Evolutionary conservation across 2,888 invertebrate species (phyloP), one percentile per base, ranked within the genome.

Genomic region (Zhuqinia jingwanae): DNA sequence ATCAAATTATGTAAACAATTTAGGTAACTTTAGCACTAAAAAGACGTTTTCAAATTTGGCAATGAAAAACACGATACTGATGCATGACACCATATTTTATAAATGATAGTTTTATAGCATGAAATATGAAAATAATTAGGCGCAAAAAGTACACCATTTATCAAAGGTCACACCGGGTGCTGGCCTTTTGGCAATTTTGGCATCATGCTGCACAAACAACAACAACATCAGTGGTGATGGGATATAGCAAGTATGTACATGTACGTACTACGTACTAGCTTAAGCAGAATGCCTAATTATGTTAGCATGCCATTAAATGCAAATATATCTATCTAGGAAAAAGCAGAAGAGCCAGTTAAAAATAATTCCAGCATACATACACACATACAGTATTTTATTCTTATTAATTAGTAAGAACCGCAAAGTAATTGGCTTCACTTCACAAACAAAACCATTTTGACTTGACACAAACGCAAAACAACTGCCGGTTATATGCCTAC

Each of bases 291-390:
- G 6, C 53, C 20, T 75, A 75, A 75, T 75, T 53, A 75, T 36
- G 3, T 36, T 75, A 53, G 75, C 75, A 36, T 56, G 75, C 56
- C 22, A 20, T 27, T 70, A 10, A 5, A 65, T 25, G 6, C 0
- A 17, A 36, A 70, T 47, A n/a, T n/a, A 45, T 65, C 1, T 25
- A 70, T 13, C 45, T 20, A 20, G 36, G 36, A 75, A 56, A 75
- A 75, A 53, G 75, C 6, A 75, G 56, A 75, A 27, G 36, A 75
- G 75, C 75, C n/a, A 36, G 75, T 75, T 75, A 27, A 75, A 56
- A 75, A 27, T 13, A 10, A 75, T 17, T 65, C 42, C 30, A 30
- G 36, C 36, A 3, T 8, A 36, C 36, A 8, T 36, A 36, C 36
- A 36, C 5, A 6, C 3, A 8, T 36, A 36, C 36, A 17, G 11